Base-by-base conservation (phyloP, 2,797 vertebrate genomes). In the Anguilla pacifica region DNA sequence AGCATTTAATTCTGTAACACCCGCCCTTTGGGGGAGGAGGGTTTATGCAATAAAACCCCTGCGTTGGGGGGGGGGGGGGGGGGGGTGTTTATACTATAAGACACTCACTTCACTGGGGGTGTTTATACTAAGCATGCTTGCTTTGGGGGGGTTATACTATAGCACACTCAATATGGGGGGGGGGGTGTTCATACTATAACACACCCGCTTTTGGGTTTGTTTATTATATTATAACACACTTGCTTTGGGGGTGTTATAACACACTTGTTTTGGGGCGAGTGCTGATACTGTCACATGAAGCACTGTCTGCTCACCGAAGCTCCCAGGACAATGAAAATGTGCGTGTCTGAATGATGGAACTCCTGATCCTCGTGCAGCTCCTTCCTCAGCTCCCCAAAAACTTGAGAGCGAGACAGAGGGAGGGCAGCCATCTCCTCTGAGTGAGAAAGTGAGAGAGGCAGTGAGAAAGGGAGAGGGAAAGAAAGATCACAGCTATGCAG, bases 311-410 rank as follows among this genome's bases (percentile, higher is more conserved):
- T 97, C 91, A 98, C 97, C 94, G 97, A 98, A 22, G 97, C 97
- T 0, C 97, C 97, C 96, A 98, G 95, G 92, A 98, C 97, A 94
- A 98, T 97, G 93, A 98, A 98, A 91, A 98, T 88, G 84, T 98
- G 97, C 10, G 93, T 96, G 0, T 98, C 96, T 0, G 96, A 94
- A 86, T 97, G 95, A 86, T 92, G 96, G 93, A 98, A 98, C 89
- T 96, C 96, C 86, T 95, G 87, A 84, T 97, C 97, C 11, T 97
- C 94, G 87, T 94, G 90, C 74, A 98, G 95, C 89, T 98, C 97
- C 92, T 97, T 97, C 91, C 97, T 96, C 89, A 98, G 95, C 93
- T 98, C 96, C 84, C 96, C 97, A 1, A 98, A 98, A 90, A 98
- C 96, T 88, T 98, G 96, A 0, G 97, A 97, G 89, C 97, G 96